Evolutionary conservation across 1,140 invertebrate species (phyloP).

Genomic region (Sipha flava): DNA sequence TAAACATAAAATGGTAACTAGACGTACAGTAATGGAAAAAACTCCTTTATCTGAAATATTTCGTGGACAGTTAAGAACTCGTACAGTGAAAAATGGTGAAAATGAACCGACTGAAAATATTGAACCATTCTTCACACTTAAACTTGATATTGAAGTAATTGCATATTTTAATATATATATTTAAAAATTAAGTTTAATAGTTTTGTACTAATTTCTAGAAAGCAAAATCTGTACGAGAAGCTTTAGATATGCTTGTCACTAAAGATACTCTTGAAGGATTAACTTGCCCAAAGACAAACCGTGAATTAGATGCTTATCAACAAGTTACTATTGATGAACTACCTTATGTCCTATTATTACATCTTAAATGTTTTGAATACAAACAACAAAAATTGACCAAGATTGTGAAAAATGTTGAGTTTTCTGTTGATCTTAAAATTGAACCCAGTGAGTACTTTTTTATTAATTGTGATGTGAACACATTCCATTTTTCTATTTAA

Average conservation of each 20-base stretch:
- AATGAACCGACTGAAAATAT: constrained; percentile 61
- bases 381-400: constrained; percentile 75
- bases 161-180: not conserved
- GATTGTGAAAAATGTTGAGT: constrained; percentile 80
- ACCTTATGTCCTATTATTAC: constrained; percentile 73
- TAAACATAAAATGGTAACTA: constrained; percentile 77
- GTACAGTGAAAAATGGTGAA: constrained; percentile 60
- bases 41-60: constrained; percentile 91
- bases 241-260: constrained; percentile 71
- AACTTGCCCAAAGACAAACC: constrained; percentile 67
- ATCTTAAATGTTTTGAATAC: constrained; percentile 76
- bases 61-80: constrained; percentile 77
- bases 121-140: constrained; percentile 88
- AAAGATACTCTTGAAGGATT: constrained; percentile 79
- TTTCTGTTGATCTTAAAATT: constrained; percentile 80
- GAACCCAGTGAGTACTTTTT: constrained; percentile 64
- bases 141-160: constrained; percentile 83
- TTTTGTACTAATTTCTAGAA: constrained; percentile 52
- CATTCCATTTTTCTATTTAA: not conserved
- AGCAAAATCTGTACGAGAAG: constrained; percentile 70
- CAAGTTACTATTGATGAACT: constrained; percentile 73
- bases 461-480: not conserved
- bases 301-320: constrained; percentile 75
- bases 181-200: constrained; percentile 7
- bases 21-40: constrained; percentile 52